A percentile compares a stretch with the other conserved stretches of the same genome.
These are phyloP conservation scores for Spodoptera picta DNA, from an alignment of 2,888 invertebrate species.

Conservation along the genomic window DNA sequence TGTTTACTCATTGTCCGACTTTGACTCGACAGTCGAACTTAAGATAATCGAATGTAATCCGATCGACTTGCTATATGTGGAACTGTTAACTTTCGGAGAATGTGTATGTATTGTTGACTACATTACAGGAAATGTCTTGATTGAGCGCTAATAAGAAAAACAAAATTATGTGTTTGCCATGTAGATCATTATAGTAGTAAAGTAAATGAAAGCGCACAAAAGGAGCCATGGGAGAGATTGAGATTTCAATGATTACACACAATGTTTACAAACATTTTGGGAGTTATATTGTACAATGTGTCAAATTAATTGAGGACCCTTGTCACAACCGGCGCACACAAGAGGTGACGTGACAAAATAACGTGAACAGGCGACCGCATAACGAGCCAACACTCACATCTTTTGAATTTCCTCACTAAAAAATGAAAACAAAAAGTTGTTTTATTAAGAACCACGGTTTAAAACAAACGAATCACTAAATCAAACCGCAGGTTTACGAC, in stretches of 20 bases:
- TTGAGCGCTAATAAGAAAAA: conserved; percentile 9
- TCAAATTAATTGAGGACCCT: conserved; percentile 45
- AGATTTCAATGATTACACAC: conserved; percentile 8
- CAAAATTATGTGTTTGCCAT: too few species aligned
- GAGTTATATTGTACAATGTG: conserved; percentile 5
- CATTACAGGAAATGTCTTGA: conserved; percentile 12
- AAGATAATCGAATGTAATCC: conserved; percentile 55
- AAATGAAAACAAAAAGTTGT: conserved; percentile 11
- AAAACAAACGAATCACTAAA: conserved; percentile 57
- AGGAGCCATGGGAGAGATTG: neutral
- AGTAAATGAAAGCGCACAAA: too few species aligned
- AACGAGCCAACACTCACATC: conserved; percentile 40
- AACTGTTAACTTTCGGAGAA: conserved; percentile 31
- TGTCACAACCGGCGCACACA: conserved; percentile 38
- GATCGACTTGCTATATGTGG: conserved; percentile 40
- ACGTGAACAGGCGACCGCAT: conserved; percentile 23
- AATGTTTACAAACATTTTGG: conserved; percentile 2
- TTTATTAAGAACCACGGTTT: conserved; percentile 40
- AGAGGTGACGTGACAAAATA: conserved; percentile 43
- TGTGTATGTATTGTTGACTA: conserved; percentile 38
- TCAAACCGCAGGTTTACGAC: conserved; percentile 54
- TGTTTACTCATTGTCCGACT: conserved; percentile 49
- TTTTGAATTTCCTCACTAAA: conserved; percentile 25
- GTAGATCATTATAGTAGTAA: too few species aligned
- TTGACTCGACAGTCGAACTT: conserved; percentile 20